Evolutionary conservation across 1,140 invertebrate genomes (phyloP).

Genomic region (Odontomachus brunneus): DNA sequence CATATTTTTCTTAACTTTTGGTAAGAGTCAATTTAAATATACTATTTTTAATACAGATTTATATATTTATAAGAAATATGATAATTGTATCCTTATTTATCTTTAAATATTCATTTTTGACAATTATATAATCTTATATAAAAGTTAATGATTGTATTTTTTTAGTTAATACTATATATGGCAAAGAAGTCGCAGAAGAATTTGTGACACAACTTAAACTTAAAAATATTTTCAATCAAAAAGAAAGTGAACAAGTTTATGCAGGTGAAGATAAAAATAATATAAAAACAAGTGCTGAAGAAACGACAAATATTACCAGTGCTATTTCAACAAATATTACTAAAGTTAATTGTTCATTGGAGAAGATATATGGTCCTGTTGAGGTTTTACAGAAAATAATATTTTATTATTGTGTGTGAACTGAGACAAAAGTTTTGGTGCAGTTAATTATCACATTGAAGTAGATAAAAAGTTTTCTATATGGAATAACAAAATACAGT

Average conservation of each 20-base stretch:
- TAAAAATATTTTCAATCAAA: neutral
- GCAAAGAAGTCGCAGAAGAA: conserved; percentile 1
- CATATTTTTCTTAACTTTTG: conserved; percentile 57
- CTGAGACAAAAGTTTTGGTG: neutral
- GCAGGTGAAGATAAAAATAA: neutral
- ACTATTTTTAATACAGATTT: no score
- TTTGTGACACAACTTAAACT: neutral
- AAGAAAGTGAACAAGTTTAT: neutral
- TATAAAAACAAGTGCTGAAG: neutral
- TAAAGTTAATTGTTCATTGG: conserved; percentile 79
- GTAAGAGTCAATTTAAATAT: conserved; percentile 34
- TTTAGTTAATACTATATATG: conserved; percentile 38
- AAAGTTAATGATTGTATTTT: neutral
- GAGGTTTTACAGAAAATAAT: conserved; percentile 72
- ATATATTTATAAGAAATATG: no score
- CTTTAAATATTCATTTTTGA: no score
- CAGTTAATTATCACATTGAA: no score
- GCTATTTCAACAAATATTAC: conserved; percentile 69
- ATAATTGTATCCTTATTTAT: no score
- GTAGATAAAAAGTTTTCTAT: no score
- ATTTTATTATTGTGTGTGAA: neutral
- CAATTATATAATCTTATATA: neutral
- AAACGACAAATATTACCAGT: conserved; percentile 22
- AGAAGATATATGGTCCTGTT: conserved; percentile 80
- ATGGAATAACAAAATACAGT: no score